Percentiles rank a stretch among this genome's conserved stretches.
These are phyloP conservation scores for Setophaga kirtlandii DNA, from an alignment of 2,113 vertebrate species.

Conservation along the genomic window DNA sequence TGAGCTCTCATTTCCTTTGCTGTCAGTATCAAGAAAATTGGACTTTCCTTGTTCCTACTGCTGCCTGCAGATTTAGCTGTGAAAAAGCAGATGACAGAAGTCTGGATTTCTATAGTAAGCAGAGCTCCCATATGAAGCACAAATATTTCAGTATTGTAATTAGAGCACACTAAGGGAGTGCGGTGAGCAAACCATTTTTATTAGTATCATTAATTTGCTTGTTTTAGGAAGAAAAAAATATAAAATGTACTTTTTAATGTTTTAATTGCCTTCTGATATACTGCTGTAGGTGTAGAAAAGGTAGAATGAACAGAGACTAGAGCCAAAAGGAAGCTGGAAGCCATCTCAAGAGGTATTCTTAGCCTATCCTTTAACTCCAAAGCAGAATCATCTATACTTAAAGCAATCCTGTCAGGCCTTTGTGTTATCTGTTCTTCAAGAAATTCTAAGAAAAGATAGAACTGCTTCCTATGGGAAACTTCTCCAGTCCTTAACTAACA, in stretches of 20 bases:
- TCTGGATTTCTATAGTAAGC: not conserved
- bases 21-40: not conserved
- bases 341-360: constrained; percentile 8
- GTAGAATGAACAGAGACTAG: not conserved
- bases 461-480: not conserved
- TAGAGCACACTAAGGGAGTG: not conserved
- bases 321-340: constrained; percentile 7
- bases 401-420: not conserved
- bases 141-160: constrained; percentile 57
- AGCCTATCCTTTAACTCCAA: not conserved
- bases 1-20: not conserved
- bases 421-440: not conserved
- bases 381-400: not conserved
- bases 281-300: not conserved
- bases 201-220: constrained; percentile 38
- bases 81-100: constrained; percentile 16
- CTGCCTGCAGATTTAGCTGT: not conserved
- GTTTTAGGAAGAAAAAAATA: constrained; percentile 26
- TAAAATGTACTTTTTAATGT: not conserved
- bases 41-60: not conserved
- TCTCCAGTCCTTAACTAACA: not conserved
- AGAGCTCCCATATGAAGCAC: constrained; percentile 18
- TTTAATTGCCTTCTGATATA: constrained; percentile 10
- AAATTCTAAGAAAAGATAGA: not conserved
- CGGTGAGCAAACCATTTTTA: constrained; percentile 6